Percentiles rank a stretch among this genome's conserved stretches.
These are phyloP conservation scores for Helicoverpa zea DNA, from an alignment of 1,140 invertebrate genomes.

Conservation along the genomic window DNA sequence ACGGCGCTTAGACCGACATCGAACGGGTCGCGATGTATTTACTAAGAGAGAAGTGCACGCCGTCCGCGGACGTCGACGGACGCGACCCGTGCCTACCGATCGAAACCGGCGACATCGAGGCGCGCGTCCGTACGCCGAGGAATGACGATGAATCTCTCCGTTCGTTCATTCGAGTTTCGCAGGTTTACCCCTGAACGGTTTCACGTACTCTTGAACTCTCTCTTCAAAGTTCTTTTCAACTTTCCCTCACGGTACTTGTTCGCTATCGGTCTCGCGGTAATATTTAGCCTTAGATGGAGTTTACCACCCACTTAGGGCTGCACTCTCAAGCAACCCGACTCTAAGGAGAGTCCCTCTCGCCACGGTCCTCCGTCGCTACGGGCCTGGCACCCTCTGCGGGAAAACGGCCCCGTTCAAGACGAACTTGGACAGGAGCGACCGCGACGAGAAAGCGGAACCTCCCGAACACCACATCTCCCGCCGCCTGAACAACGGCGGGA, in stretches of 20 bases:
- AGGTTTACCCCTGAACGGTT: conserved; percentile 92
- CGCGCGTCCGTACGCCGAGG: conserved; percentile 68
- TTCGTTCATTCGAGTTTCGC: conserved; percentile 88
- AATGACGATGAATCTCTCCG: conserved; percentile 86
- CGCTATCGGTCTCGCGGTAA: conserved; percentile 93
- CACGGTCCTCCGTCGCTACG: conserved; percentile 86
- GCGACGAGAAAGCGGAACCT: conserved; percentile 82
- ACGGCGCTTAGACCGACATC: conserved; percentile 67
- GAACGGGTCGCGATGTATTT: conserved; percentile 76
- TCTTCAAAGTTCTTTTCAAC: conserved; percentile 96
- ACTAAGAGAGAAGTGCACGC: conserved; percentile 82
- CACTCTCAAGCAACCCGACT: conserved; percentile 95
- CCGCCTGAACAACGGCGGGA: conserved; percentile 79
- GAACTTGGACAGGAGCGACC: conserved; percentile 88
- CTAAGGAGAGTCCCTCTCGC: conserved; percentile 88
- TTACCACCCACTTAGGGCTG: conserved; percentile 94
- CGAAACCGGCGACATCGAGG: conserved; percentile 63
- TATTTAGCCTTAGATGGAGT: conserved; percentile 96
- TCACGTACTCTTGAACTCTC: conserved; percentile 96
- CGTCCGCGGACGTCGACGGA: conserved; percentile 72
- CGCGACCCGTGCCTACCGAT: conserved; percentile 64
- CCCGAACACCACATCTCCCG: conserved; percentile 90
- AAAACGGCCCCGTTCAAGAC: conserved; percentile 90
- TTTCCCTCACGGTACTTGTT: conserved; percentile 97
- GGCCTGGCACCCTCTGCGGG: conserved; percentile 92